Conservation (phyloP, 1,140 invertebrate genomes). For the Cydia pomonella region DNA sequence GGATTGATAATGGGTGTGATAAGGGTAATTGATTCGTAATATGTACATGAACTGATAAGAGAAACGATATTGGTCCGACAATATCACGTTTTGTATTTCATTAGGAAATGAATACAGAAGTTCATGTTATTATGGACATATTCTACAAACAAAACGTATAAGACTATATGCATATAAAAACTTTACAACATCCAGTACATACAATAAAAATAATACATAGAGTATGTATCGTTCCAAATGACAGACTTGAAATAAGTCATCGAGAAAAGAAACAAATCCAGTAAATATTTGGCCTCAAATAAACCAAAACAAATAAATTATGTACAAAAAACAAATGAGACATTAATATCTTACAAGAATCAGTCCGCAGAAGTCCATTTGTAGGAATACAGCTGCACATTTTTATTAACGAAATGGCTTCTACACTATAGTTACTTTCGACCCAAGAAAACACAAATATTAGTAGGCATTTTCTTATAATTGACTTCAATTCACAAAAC, state of each 20-base stretch:
- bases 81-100: not conserved
- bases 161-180: not conserved
- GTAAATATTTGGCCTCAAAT: no score
- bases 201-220: no score
- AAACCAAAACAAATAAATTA: not conserved
- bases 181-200: not conserved
- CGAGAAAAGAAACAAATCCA: no score
- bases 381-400: constrained; percentile 28
- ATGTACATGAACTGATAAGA: constrained; percentile 22
- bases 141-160: not conserved
- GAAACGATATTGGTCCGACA: not conserved
- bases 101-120: not conserved
- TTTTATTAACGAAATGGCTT: not conserved
- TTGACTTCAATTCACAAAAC: constrained; percentile 8
- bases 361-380: not conserved
- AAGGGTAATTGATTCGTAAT: constrained; percentile 27
- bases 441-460: not conserved
- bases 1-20: constrained; percentile 1
- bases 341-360: constrained; percentile 8
- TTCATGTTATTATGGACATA: not conserved
- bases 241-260: no score
- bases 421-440: not conserved
- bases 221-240: no score
- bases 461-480: not conserved
- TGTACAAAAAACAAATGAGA: not conserved